Evolutionary conservation across 2,113 vertebrate genomes (phyloP).

Genomic region (Odontesthes bonariensis): DNA sequence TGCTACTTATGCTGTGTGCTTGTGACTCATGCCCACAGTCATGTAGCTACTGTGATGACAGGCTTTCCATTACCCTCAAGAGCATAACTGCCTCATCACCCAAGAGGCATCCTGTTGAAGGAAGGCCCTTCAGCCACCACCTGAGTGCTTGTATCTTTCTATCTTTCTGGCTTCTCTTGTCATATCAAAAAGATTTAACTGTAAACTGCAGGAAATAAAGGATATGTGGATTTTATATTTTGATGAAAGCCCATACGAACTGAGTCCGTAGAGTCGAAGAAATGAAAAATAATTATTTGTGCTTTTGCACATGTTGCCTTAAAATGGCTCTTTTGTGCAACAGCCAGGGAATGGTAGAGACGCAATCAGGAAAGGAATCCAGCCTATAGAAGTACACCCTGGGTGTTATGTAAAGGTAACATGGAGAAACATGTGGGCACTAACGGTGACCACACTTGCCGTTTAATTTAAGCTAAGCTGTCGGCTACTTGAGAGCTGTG

Average conservation of each 20-base stretch:
- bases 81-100: constrained; percentile 66
- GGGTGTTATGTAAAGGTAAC: constrained; percentile 65
- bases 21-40: constrained; percentile 53
- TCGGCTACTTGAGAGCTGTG: constrained; percentile 37
- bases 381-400: constrained; percentile 3
- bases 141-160: not conserved
- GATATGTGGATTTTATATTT: too few species aligned
- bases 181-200: not conserved
- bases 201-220: not conserved
- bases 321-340: not conserved
- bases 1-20: too few species aligned
- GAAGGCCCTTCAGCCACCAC: constrained; percentile 31
- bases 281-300: too few species aligned
- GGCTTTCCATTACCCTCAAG: constrained; percentile 61
- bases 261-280: too few species aligned
- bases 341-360: not conserved
- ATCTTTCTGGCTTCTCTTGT: not conserved
- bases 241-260: too few species aligned
- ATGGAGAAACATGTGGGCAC: constrained; percentile 48
- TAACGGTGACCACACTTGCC: constrained; percentile 16
- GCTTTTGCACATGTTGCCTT: not conserved
- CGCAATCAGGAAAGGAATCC: constrained; percentile 11
- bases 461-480: constrained; percentile 40
- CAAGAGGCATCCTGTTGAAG: constrained; percentile 53
- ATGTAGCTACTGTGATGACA: constrained; percentile 54